Evolutionary conservation across 1,140 invertebrate species (phyloP).

Genomic region (Sitodiplosis mosellana): DNA sequence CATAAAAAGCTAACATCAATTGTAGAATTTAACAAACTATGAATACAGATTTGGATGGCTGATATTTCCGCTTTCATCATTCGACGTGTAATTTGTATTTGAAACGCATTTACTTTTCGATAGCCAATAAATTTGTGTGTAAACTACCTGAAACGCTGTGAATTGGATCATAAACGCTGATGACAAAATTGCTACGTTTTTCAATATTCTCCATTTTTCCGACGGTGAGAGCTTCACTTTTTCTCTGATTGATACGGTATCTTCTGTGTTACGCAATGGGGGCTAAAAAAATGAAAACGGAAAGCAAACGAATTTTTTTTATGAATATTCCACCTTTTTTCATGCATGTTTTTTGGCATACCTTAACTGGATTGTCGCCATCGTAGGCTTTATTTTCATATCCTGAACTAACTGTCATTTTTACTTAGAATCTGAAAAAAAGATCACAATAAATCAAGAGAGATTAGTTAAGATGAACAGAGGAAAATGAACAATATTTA

Average conservation of each 20-base stretch:
- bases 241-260: constrained; percentile 29
- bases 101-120: too few relatives aligned
- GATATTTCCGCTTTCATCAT: neutral
- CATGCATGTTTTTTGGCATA: neutral
- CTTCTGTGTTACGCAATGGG: constrained; percentile 11
- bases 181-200: constrained; percentile 71
- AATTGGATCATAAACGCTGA: constrained; percentile 84
- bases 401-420: constrained; percentile 2
- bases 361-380: constrained; percentile 1
- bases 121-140: too few relatives aligned
- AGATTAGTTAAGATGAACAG: too few relatives aligned
- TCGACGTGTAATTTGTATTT: too few relatives aligned
- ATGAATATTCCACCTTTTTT: neutral
- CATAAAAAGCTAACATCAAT: neutral
- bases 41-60: neutral
- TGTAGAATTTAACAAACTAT: too few relatives aligned
- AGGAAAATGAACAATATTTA: too few relatives aligned
- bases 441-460: too few relatives aligned
- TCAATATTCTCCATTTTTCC: constrained; percentile 74
- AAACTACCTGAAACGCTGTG: constrained; percentile 56
- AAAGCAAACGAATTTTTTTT: neutral
- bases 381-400: constrained; percentile 2
- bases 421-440: neutral
- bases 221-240: constrained; percentile 56
- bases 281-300: neutral